phyloP scores from a whole-genome alignment of 2,888 invertebrate genomes.

The Elysia crispata region DNA sequence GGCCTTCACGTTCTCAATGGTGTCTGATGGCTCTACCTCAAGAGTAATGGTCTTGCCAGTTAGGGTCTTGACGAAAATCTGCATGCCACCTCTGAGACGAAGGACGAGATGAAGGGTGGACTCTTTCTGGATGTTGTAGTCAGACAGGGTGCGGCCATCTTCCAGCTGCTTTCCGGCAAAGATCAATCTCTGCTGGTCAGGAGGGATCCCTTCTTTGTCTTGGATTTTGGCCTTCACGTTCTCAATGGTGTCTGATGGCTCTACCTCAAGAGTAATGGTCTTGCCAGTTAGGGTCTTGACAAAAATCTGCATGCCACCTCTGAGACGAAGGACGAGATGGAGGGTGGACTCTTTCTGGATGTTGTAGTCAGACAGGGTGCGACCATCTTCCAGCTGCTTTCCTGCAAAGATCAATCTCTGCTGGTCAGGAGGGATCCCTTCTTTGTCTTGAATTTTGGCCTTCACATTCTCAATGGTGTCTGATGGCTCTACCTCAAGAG shows the following conservation, averaged over 20 bases:
- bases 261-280: slow-evolving; percentile 50
- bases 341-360: slow-evolving; percentile 94
- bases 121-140: slow-evolving; percentile 97
- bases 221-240: slow-evolving; percentile 50
- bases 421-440: slow-evolving; percentile 50
- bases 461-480: slow-evolving; percentile 80
- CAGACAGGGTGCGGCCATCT: slow-evolving; percentile 94
- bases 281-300: slow-evolving; percentile 52
- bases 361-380: slow-evolving; percentile 85
- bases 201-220: slow-evolving; percentile 47
- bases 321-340: slow-evolving; percentile 81
- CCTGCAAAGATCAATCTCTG: slow-evolving; percentile 50
- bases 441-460: slow-evolving; percentile 51
- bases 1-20: slow-evolving; percentile 49
- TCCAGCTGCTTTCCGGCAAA: slow-evolving; percentile 97
- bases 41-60: slow-evolving; percentile 55
- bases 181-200: slow-evolving; percentile 91
- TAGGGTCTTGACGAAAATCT: slow-evolving; percentile 61
- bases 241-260: slow-evolving; percentile 50
- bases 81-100: slow-evolving; percentile 84
- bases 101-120: slow-evolving; percentile 93
- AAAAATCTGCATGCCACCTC: slow-evolving; percentile 51
- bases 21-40: slow-evolving; percentile 73
- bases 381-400: slow-evolving; percentile 92
- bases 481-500: slow-evolving; percentile 46